phyloP scores from a whole-genome alignment of 1,140 invertebrate genomes.

The Panagrolaimus sp. region DNA sequence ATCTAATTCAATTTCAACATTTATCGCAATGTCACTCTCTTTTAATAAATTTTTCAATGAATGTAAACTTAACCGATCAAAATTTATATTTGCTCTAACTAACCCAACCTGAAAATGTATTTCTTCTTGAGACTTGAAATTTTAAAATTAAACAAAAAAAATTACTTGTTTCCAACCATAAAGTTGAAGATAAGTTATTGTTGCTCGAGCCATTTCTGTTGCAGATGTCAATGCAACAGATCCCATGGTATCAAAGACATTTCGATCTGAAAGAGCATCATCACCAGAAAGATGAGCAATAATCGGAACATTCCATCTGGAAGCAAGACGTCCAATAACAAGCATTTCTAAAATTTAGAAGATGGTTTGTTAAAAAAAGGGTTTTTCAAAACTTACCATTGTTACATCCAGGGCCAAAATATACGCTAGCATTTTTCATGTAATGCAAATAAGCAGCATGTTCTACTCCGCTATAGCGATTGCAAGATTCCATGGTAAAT shows the following conservation, averaged over 20 bases:
- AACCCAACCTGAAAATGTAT: slow-evolving; percentile 40
- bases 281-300: slow-evolving; percentile 58
- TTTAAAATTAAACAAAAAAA: background rate
- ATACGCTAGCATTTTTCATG: slow-evolving; percentile 54
- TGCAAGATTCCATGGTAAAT: slow-evolving; percentile 57
- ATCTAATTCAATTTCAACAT: slow-evolving; percentile 52
- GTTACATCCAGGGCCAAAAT: slow-evolving; percentile 57
- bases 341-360: slow-evolving; percentile 50
- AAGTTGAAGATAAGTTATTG: slow-evolving; percentile 47
- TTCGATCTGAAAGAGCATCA: slow-evolving; percentile 50
- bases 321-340: slow-evolving; percentile 53
- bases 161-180: slow-evolving; percentile 56
- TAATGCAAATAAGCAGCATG: slow-evolving; percentile 56
- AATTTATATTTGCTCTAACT: slow-evolving; percentile 43
- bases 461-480: slow-evolving; percentile 54
- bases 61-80: slow-evolving; percentile 53
- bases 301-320: slow-evolving; percentile 57
- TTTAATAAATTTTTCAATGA: slow-evolving; percentile 52
- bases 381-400: slow-evolving; percentile 39
- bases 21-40: slow-evolving; percentile 49
- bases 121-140: background rate
- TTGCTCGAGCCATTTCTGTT: slow-evolving; percentile 57
- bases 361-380: background rate
- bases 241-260: slow-evolving; percentile 56
- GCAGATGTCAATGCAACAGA: slow-evolving; percentile 57